Conservation (phyloP, 1,140 invertebrate species). For the Solen grandis region DNA sequence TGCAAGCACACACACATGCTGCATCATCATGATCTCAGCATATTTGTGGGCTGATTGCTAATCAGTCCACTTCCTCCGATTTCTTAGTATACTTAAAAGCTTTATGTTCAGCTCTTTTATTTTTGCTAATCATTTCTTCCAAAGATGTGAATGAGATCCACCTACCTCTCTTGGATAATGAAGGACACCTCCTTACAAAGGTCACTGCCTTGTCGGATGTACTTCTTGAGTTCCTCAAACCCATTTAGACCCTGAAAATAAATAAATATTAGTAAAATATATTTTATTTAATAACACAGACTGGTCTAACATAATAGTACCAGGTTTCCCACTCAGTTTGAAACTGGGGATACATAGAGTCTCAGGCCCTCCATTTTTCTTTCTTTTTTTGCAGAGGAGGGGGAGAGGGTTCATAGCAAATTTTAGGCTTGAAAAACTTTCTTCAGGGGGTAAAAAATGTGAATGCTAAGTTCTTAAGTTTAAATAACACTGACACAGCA, state of each 20-base stretch:
- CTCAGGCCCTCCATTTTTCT: neutral
- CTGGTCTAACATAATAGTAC: neutral
- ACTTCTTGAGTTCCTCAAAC: slow-evolving; percentile 94
- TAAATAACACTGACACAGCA: no score
- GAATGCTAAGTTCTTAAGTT: no score
- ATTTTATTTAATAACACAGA: neutral
- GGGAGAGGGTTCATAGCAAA: neutral
- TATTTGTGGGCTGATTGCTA: no score
- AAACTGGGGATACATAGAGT: neutral
- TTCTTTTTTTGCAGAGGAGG: neutral
- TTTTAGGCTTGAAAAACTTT: neutral
- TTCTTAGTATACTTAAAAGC: no score
- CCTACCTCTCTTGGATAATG: slow-evolving; percentile 94
- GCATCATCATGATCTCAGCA: neutral
- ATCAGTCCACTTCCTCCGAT: no score
- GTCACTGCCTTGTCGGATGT: slow-evolving; percentile 95
- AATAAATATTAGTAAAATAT: neutral
- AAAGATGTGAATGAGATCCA: no score
- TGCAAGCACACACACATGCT: neutral
- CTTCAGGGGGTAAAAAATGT: neutral
- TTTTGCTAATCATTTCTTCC: no score
- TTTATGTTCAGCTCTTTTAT: no score
- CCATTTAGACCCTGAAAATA: slow-evolving; percentile 91
- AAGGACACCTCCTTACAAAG: slow-evolving; percentile 94
- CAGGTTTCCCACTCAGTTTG: neutral